Evolutionary conservation across 1,140 invertebrate genomes (phyloP).

Genomic region (Araneus ventricosus): DNA sequence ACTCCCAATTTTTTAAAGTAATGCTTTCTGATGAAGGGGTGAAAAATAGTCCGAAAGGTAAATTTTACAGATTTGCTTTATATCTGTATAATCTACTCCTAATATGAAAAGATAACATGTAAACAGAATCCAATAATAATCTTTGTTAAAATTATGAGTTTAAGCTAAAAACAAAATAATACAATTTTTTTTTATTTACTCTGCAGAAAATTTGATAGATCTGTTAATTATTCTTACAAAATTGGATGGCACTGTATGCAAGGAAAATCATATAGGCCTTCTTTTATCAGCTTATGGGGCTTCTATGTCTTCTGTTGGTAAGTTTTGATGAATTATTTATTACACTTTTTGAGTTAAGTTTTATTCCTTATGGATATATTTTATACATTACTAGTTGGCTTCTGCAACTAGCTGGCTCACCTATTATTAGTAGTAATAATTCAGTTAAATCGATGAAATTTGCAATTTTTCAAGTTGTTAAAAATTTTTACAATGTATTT

Average conservation of each 20-base stretch:
- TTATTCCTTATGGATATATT: no score
- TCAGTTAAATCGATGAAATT: no score
- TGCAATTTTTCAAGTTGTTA: no score
- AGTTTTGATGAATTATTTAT: not conserved
- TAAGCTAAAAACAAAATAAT: not conserved
- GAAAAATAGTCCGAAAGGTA: slow-evolving; percentile 53
- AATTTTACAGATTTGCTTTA: not conserved
- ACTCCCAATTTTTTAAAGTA: slow-evolving; percentile 56
- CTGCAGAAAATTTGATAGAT: slow-evolving; percentile 48
- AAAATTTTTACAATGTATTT: no score
- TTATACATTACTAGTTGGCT: no score
- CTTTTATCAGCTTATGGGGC: slow-evolving; percentile 53
- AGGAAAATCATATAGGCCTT: slow-evolving; percentile 55
- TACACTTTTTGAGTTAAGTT: no score
- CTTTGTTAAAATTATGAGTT: not conserved
- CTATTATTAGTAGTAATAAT: no score
- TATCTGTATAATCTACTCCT: no score
- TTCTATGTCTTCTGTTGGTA: slow-evolving; percentile 52
- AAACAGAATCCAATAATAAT: not conserved
- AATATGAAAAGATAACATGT: not conserved
- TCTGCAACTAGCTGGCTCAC: no score
- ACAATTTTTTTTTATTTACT: not conserved
- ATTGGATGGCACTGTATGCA: slow-evolving; percentile 56
- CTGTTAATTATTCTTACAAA: slow-evolving; percentile 46
- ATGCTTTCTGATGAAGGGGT: slow-evolving; percentile 30